phyloP scores from a whole-genome alignment of 2,113 vertebrate species.

The Pipra filicauda region DNA sequence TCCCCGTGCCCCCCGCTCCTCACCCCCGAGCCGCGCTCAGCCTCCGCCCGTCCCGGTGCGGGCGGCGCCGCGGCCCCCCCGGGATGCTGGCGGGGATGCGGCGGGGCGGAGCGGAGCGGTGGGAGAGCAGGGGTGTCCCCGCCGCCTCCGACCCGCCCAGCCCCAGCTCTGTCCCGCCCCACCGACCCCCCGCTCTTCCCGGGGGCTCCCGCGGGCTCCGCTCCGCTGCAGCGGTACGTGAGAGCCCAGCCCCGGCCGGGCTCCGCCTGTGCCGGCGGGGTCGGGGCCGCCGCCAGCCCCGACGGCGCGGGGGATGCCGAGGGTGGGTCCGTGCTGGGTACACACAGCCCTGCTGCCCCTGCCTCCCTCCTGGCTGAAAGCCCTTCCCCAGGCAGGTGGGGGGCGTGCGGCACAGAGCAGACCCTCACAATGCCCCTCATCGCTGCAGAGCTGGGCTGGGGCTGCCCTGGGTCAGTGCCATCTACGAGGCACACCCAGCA shows the following conservation, averaged over 20 bases:
- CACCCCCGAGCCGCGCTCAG: neutral
- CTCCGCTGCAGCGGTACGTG: conserved; percentile 1
- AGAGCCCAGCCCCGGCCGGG: neutral
- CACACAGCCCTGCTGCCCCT: neutral
- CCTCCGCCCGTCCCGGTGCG: neutral
- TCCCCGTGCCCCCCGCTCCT: neutral
- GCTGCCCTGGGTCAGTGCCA: neutral
- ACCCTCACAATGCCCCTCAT: neutral
- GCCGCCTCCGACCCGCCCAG: neutral
- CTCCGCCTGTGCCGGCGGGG: neutral
- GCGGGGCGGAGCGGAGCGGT: neutral
- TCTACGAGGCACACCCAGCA: neutral
- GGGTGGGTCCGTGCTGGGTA: neutral
- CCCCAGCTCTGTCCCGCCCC: neutral
- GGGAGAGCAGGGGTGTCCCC: neutral
- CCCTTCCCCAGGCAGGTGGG: neutral
- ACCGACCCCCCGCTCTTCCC: neutral
- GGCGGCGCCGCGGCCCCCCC: neutral
- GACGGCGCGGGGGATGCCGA: neutral
- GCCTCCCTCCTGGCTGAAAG: neutral
- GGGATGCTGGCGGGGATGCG: neutral
- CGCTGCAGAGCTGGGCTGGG: neutral
- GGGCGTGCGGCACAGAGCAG: neutral
- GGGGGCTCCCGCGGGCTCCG: neutral
- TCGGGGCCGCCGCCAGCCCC: neutral